Evolutionary conservation across 2,888 invertebrate genomes (phyloP), one percentile per base, ranked within the genome.

Genomic region (Molanna angustata): DNA sequence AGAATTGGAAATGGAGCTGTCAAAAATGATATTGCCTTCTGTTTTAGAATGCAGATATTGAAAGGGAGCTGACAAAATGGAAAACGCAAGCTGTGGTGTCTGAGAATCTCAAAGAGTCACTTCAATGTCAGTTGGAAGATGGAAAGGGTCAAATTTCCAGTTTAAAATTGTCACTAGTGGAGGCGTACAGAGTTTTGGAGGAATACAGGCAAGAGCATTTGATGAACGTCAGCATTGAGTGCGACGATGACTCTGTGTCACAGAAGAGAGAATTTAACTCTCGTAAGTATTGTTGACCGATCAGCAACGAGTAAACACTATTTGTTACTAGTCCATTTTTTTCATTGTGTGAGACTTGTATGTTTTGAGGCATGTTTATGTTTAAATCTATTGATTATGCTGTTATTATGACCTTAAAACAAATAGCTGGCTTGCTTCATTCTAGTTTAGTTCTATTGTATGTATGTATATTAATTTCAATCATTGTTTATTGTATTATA

Each of bases 51-150:
- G 37, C 35, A 4, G 52, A 54, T 14, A 16, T 43, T 16, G 59
- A 59, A 21, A 54, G 43, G 13, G 47, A 45, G 7, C 21, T 52
- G 19, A 18, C 41, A 6, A 4, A 22, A 6, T 59, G 54, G 54
- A 44, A 54, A 18, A 17, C 20, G 2, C 52, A 42, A 32, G 54
- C 47, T 4, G 14, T 56, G 37, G 47, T 56, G 16, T 21, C 45
- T 9, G 68, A 70, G 57, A 61, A 63, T 4, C 51, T 55, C 2
- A 54, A 49, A 4, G 53, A 56, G 4, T 42, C 11, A 4, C 47
- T 66, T 16, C 61, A 64, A 57, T 62, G 61, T n/a, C 64, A 83
- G 67, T 62, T 82, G 17, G 76, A 78, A 6, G 75, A 76, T 50
- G 63, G 75, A 1, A 73, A 72, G 59, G 63, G 65, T 9, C 74